Conservation (phyloP, 1,140 invertebrate species). For the Periplaneta americana region DNA sequence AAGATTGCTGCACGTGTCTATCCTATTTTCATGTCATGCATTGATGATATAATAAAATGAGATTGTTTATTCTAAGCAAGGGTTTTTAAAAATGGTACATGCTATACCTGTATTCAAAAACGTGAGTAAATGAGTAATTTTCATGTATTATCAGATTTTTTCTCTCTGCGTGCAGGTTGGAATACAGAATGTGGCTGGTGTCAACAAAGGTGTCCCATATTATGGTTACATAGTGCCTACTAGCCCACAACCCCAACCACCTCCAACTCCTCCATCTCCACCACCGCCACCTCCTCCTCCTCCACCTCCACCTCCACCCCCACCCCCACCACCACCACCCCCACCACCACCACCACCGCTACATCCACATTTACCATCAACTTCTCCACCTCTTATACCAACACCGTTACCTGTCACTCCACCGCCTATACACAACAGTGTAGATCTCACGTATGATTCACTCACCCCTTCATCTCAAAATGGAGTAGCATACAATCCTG, state of each 20-base stretch:
- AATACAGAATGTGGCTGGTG: background rate
- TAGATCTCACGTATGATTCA: conserved; percentile 6
- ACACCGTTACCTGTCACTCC: background rate
- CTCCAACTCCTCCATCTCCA: background rate
- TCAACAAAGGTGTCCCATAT: background rate
- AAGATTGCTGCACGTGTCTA: too few species aligned
- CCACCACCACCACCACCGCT: background rate
- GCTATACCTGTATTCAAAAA: too few species aligned
- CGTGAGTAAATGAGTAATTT: too few species aligned
- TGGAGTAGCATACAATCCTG: background rate
- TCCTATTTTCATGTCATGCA: too few species aligned
- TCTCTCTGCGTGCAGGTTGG: background rate
- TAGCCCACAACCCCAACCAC: background rate
- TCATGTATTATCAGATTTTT: too few species aligned
- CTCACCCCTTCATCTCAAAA: background rate
- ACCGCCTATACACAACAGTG: background rate
- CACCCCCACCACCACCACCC: background rate
- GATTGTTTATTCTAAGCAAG: too few species aligned
- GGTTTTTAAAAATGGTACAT: too few species aligned
- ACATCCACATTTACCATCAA: background rate
- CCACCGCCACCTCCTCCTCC: too few species aligned
- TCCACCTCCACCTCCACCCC: background rate
- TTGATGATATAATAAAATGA: too few species aligned
- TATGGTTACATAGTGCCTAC: background rate
- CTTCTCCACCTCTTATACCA: background rate